Percentiles rank a stretch among this genome's conserved stretches.
Evolutionary conservation across 64 coral and sea anemone species (phyloP).

Genomic region (Cladopsammia gracilis): DNA sequence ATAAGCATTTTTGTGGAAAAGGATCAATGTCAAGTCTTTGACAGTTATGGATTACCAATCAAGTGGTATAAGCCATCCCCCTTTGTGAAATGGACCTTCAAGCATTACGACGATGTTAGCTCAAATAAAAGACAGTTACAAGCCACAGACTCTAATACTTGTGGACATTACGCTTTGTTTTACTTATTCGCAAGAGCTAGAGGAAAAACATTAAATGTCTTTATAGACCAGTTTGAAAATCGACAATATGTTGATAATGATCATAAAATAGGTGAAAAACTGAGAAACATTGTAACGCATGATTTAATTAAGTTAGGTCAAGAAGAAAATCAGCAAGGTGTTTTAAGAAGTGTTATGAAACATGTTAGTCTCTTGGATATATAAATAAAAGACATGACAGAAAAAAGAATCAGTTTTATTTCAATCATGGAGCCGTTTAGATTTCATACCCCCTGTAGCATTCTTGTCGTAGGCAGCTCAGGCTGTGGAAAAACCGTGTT

Average conservation of each 20-base stretch:
- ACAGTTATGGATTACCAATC: not conserved
- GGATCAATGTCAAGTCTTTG: not conserved
- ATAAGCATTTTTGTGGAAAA: not conserved
- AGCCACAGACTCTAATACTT: not conserved
- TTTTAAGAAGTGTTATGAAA: too few relatives aligned
- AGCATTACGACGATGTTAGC: not conserved
- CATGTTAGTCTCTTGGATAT: too few relatives aligned
- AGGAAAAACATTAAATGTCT: not conserved
- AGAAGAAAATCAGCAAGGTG: too few relatives aligned
- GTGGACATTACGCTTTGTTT: not conserved
- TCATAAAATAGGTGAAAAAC: not conserved
- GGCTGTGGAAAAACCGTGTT: slow-evolving; percentile 63
- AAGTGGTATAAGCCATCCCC: not conserved
- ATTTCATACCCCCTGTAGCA: slow-evolving; percentile 27
- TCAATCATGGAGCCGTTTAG: not conserved
- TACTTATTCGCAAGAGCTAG: not conserved
- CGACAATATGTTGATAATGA: not conserved
- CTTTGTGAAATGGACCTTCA: not conserved
- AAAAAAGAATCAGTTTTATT: too few relatives aligned
- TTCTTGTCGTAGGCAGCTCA: slow-evolving; percentile 52
- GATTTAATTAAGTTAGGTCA: too few relatives aligned
- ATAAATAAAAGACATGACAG: too few relatives aligned
- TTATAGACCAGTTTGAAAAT: not conserved
- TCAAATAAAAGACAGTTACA: not conserved
- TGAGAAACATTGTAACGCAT: too few relatives aligned